A percentile compares a stretch with the other conserved stretches of the same genome.
Evolutionary conservation across 2,113 vertebrate species (phyloP).

Genomic region (Gavialis gangeticus): DNA sequence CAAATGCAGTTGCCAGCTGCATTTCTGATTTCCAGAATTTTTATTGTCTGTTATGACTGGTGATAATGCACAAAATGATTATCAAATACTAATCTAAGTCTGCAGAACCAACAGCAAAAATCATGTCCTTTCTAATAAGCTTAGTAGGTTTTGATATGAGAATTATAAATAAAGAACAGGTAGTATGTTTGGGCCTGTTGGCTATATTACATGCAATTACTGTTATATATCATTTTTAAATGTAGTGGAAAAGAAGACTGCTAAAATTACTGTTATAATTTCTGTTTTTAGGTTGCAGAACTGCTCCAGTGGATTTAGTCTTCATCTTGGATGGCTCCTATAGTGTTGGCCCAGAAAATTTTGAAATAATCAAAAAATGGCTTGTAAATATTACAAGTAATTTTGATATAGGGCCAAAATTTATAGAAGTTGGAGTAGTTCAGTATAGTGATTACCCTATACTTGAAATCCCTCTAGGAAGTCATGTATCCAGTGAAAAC

Average conservation of each 20-base stretch:
- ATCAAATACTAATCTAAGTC: background rate
- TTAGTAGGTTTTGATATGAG: background rate
- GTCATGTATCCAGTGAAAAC: slow-evolving; percentile 82
- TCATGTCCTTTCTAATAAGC: background rate
- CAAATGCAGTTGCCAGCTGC: background rate
- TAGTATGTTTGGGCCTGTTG: background rate
- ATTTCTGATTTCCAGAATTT: background rate
- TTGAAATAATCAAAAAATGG: slow-evolving; percentile 97
- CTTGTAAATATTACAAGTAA: slow-evolving; percentile 94
- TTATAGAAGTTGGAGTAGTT: slow-evolving; percentile 95
- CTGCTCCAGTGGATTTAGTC: slow-evolving; percentile 93
- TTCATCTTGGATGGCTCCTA: slow-evolving; percentile 98
- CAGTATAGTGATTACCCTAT: slow-evolving; percentile 95
- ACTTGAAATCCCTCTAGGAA: slow-evolving; percentile 92
- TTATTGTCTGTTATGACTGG: background rate
- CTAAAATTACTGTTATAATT: background rate
- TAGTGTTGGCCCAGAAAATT: slow-evolving; percentile 95
- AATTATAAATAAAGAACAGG: background rate
- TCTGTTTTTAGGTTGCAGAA: slow-evolving; percentile 89
- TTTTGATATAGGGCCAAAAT: slow-evolving; percentile 95
- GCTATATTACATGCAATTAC: background rate
- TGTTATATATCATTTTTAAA: background rate
- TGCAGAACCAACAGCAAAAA: background rate
- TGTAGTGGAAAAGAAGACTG: background rate
- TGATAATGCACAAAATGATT: background rate